phyloP scores from a whole-genome alignment of 2,888 invertebrate genomes.

The Acanthosoma haemorrhoidale region DNA sequence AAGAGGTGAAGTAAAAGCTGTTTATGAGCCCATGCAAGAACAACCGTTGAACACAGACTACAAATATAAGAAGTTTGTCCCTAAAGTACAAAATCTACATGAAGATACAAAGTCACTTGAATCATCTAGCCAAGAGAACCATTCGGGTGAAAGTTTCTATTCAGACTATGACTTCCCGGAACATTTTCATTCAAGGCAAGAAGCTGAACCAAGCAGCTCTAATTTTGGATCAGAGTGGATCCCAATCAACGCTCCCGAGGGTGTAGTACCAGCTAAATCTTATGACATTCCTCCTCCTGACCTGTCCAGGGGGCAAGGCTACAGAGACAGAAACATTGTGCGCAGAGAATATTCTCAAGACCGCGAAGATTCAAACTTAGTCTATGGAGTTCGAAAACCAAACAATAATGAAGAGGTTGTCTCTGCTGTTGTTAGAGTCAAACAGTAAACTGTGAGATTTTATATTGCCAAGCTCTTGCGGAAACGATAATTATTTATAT shows the following conservation, averaged over 20 bases:
- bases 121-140: neutral
- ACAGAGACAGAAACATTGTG: neutral
- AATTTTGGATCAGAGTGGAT: constrained; percentile 38
- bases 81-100: neutral
- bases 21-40: neutral
- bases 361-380: constrained; percentile 2
- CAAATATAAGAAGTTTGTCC: neutral
- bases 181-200: neutral
- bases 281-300: constrained; percentile 40
- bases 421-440: constrained; percentile 40
- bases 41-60: neutral
- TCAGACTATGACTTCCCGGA: constrained; percentile 11
- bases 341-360: neutral
- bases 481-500: too few species aligned
- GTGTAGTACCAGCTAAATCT: constrained; percentile 37
- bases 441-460: constrained; percentile 34
- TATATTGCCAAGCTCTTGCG: neutral
- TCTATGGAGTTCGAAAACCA: constrained; percentile 26
- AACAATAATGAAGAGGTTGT: constrained; percentile 38
- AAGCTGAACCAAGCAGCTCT: neutral
- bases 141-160: neutral
- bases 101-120: neutral
- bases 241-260: constrained; percentile 39
- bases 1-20: constrained; percentile 12
- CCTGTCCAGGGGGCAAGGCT: constrained; percentile 31